Conservation (phyloP, 2,797 vertebrate species). For the Danionella dracula region DNA sequence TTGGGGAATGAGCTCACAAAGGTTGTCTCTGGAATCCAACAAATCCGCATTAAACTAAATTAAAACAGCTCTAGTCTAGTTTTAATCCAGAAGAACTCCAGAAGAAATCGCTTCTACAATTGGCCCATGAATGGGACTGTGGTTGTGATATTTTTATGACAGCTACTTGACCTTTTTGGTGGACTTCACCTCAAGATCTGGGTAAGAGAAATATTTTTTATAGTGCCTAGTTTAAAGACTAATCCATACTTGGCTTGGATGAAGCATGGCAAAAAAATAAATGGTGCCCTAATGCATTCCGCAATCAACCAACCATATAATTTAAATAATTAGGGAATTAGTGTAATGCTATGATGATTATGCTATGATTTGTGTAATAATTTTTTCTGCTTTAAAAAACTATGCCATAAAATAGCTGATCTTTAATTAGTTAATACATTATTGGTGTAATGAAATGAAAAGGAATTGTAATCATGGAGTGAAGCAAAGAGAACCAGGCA, state of each 20-base stretch:
- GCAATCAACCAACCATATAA: constrained; percentile 79
- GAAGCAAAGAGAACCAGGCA: constrained; percentile 64
- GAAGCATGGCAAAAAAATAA: constrained; percentile 45
- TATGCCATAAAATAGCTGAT: constrained; percentile 60
- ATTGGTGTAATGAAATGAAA: constrained; percentile 55
- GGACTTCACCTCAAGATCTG: background rate
- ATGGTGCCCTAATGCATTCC: constrained; percentile 74
- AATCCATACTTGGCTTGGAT: constrained; percentile 54
- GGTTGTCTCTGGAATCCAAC: constrained; percentile 31
- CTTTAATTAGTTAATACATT: constrained; percentile 71
- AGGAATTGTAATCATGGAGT: constrained; percentile 39
- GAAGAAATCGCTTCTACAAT: background rate
- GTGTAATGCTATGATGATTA: constrained; percentile 77
- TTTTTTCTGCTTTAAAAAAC: constrained; percentile 55
- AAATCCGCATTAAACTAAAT: constrained; percentile 47
- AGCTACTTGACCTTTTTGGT: background rate
- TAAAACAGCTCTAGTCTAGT: constrained; percentile 24
- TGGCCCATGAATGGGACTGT: background rate
- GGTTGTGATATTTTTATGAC: constrained; percentile 24
- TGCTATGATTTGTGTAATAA: constrained; percentile 69
- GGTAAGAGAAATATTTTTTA: background rate
- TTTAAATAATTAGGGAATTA: constrained; percentile 79
- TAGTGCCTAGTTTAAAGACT: constrained; percentile 25
- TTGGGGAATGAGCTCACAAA: constrained; percentile 45
- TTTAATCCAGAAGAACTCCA: constrained; percentile 11